Evolutionary conservation across 64 coral and sea anemone genomes (phyloP), one percentile per base, ranked within the genome.

Genomic region (Dendronephthya gigantea): DNA sequence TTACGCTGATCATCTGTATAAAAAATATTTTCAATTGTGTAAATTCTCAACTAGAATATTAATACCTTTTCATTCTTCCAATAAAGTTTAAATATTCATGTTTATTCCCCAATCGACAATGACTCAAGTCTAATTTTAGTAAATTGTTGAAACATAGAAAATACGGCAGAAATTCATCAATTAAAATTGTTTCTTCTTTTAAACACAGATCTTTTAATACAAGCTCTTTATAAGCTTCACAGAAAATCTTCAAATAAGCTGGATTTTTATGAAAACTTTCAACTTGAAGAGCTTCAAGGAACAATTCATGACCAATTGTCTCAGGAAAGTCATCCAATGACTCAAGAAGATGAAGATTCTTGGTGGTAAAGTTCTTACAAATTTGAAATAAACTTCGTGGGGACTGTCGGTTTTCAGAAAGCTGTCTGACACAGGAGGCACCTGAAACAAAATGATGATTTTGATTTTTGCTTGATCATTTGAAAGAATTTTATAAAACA

Each of bases 41-140:
- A 45, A 45, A 45, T 11, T 45, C 41, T n/a, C n/a, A n/a, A 45
- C 11, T 27, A n/a, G 7, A 27, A 10, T 52, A 16, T 74, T 36
- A 19, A 9, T 34, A 79, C 72, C 72, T 79, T 36, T 3, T 79
- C 72, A 79, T 79, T 79, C 36, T 79, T 39, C 72, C 72, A 79
- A 79, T 79, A 12, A 34, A 79, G 13, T 79, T 79, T 19, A 79
- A 79, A 19, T 79, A 79, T 36, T 79, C 72, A 79, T 79, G 72
- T 5, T 79, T 29, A 34, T 29, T 15, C 10, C 72, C 72, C 15
- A 79, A 17, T 79, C 36, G 10, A 19, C 72, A 79, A 8, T 79
- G 72, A 79, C 32, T 39, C 72, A 79, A 79, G 36, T 79, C 28
- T 39, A 79, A 79, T 9, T 79, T 34, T 79, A 33, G 11, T 79